Evolutionary conservation across 2,888 invertebrate genomes (phyloP).

Genomic region (Habrosyne pyritoides): DNA sequence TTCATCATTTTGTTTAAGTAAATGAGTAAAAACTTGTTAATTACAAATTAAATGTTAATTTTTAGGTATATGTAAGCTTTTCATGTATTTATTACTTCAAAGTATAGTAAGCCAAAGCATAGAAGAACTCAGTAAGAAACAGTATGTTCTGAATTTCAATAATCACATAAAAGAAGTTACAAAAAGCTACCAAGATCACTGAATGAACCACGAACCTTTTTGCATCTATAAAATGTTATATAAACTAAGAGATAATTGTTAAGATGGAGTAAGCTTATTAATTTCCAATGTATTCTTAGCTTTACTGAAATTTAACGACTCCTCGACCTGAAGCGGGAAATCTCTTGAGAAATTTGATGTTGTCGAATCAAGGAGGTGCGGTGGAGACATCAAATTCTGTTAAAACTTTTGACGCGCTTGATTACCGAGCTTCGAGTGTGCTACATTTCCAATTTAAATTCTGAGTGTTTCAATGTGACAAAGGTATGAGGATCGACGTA

Average conservation of each 20-base stretch:
- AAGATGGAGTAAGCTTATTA: constrained; percentile 49
- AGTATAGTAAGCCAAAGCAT: constrained; percentile 29
- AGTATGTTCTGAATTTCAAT: constrained; percentile 53
- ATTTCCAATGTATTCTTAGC: constrained; percentile 55
- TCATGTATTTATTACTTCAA: too few relatives aligned
- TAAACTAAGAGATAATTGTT: constrained; percentile 55
- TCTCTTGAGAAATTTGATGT: constrained; percentile 21
- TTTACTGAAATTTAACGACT: constrained; percentile 60
- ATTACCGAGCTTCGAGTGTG: constrained; percentile 28
- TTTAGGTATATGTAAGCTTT: too few relatives aligned
- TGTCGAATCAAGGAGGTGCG: constrained; percentile 28
- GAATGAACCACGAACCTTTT: constrained; percentile 31
- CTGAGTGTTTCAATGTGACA: neutral
- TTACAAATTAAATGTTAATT: constrained; percentile 28
- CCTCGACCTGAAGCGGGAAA: constrained; percentile 14
- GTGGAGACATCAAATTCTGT: constrained; percentile 36
- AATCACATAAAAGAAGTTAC: constrained; percentile 38
- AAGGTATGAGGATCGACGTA: neutral
- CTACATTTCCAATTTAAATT: constrained; percentile 29
- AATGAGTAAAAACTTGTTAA: constrained; percentile 22
- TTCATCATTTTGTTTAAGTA: too few relatives aligned
- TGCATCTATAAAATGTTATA: constrained; percentile 50
- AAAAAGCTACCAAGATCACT: constrained; percentile 17
- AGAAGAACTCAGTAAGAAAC: constrained; percentile 35
- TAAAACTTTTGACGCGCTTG: constrained; percentile 42